Evolutionary conservation across 2,888 invertebrate genomes (phyloP).

Genomic region (Timema cristinae): DNA sequence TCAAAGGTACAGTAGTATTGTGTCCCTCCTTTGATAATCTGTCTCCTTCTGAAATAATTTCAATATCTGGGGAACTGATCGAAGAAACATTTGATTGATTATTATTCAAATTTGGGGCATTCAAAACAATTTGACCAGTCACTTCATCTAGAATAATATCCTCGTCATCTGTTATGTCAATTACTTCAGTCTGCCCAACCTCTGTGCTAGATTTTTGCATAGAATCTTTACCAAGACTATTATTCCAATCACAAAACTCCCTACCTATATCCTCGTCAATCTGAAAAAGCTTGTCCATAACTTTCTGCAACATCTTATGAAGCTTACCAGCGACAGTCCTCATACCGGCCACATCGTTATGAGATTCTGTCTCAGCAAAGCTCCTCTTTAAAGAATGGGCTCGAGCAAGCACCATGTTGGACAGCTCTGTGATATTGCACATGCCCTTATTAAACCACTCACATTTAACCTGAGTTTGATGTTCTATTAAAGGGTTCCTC

Average conservation of each 20-base stretch:
- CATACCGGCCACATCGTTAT: conserved; percentile 13
- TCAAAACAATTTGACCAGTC: too few species aligned
- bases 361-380: not conserved
- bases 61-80: too few species aligned
- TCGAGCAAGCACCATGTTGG: not conserved
- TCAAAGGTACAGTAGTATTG: too few species aligned
- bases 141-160: not conserved
- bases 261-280: not conserved
- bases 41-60: too few species aligned
- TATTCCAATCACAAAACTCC: not conserved
- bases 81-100: too few species aligned
- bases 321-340: not conserved
- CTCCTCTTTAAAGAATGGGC: not conserved
- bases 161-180: conserved; percentile 12
- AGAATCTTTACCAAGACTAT: not conserved
- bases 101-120: too few species aligned
- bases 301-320: not conserved
- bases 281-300: not conserved
- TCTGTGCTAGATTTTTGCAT: too few species aligned
- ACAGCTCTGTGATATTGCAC: not conserved
- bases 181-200: not conserved
- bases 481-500: too few species aligned
- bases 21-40: too few species aligned
- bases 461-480: not conserved
- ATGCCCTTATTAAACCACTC: not conserved